A percentile compares a stretch with the other conserved stretches of the same genome.
These are phyloP conservation scores for Tupaia chinensis DNA, from an alignment of 2,113 vertebrate genomes.

Conservation along the genomic window DNA sequence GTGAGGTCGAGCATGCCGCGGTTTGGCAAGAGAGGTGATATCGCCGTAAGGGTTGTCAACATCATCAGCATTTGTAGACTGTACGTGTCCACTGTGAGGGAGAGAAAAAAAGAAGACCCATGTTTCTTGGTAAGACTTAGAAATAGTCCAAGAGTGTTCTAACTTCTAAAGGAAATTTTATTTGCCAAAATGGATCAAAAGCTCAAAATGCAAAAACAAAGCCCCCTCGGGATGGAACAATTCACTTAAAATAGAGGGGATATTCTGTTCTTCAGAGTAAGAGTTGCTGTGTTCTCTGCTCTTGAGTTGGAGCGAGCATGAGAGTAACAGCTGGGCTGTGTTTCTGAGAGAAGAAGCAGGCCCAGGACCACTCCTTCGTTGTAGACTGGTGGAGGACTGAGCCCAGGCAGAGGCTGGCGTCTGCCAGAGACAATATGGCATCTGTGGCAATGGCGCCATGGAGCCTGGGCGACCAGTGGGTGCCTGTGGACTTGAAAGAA, in stretches of 20 bases:
- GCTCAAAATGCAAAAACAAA: background rate
- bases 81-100: slow-evolving; percentile 84
- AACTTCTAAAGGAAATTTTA: slow-evolving; percentile 54
- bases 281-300: fast-evolving
- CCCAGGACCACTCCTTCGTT: fast-evolving
- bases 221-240: background rate
- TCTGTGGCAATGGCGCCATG: fast-evolving
- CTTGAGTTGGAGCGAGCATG: background rate
- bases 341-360: background rate
- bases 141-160: slow-evolving; percentile 42
- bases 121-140: slow-evolving; percentile 74
- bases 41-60: slow-evolving; percentile 82
- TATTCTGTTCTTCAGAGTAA: background rate
- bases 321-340: background rate
- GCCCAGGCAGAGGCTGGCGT: fast-evolving
- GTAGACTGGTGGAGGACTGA: background rate
- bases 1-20: slow-evolving; percentile 70
- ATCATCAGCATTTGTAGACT: slow-evolving; percentile 85
- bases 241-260: background rate
- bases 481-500: background rate
- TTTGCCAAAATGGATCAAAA: slow-evolving; percentile 71
- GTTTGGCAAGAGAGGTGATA: slow-evolving; percentile 79
- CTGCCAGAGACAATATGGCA: background rate
- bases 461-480: no score
- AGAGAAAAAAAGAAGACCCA: slow-evolving; percentile 39